phyloP scores from a whole-genome alignment of 2,113 vertebrate species.

The Anthoscopus minutus region DNA sequence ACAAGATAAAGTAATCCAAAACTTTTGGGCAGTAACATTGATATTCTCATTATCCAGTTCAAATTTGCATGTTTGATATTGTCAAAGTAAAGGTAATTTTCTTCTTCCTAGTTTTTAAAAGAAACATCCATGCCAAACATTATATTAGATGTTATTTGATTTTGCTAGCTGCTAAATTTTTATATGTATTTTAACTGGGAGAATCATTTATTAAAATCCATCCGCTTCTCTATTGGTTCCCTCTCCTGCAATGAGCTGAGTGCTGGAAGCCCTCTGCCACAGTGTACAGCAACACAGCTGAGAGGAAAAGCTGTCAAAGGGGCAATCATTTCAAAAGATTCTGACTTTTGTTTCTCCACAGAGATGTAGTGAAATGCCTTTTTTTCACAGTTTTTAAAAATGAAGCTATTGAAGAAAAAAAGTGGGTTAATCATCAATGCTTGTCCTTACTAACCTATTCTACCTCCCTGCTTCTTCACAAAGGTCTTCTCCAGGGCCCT shows the following conservation, averaged over 20 bases:
- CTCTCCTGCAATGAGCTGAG: background rate
- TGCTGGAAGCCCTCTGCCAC: background rate
- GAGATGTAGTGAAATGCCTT: background rate
- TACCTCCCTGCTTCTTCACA: background rate
- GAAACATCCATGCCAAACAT: background rate
- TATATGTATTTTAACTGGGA: background rate
- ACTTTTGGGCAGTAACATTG: background rate
- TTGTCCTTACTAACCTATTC: background rate
- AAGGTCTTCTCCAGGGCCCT: background rate
- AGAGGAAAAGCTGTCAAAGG: background rate
- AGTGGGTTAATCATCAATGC: background rate
- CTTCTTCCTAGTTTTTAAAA: background rate
- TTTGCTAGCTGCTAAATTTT: background rate
- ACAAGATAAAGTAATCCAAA: background rate
- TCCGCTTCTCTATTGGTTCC: background rate
- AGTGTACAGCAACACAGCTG: background rate
- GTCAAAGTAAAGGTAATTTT: background rate
- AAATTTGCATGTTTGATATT: background rate
- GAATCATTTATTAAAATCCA: background rate
- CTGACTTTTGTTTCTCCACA: background rate
- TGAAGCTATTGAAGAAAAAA: background rate
- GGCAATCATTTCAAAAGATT: background rate
- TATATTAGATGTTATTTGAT: background rate
- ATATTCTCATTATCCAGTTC: background rate
- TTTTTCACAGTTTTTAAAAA: background rate